Evolutionary conservation across 2,797 vertebrate species (phyloP), one percentile per base, ranked within the genome.

Genomic region (Sebastes paucispinis): DNA sequence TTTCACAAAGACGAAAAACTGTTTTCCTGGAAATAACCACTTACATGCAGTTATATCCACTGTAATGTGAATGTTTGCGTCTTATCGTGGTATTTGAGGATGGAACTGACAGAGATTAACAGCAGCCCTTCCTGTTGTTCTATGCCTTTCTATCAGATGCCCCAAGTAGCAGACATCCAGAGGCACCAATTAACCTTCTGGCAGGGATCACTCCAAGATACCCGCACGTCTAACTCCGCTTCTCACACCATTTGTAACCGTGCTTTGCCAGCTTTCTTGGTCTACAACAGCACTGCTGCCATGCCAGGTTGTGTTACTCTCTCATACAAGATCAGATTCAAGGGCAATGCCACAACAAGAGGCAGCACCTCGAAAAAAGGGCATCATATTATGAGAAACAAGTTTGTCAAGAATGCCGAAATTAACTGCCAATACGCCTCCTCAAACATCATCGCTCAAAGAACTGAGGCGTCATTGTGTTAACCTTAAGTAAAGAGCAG

Each of bases 161-260:
- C 89, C 90, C 32, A 54, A 91, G 90, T 68, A 80, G 85, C 90
- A 86, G 84, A 90, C 89, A 91, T 93, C 92, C 91, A 93, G 87
- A 91, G 89, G 92, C 92, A 90, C 89, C 93, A 93, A 95, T 95
- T 94, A 94, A 94, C 92, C 93, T 94, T 90, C 86, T 89, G 89
- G 90, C 91, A 87, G 88, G 90, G 89, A 92, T 93, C 90, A 88
- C 75, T 92, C 87, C 36, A n/a, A 92, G 89, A 93, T 87, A 91
- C 79, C 75, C 29, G 24, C 88, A 83, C 67, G 90, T 90, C 93
- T 84, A 57, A 85, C 89, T 90, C 85, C 10, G 82, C 84, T 84
- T 85, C 82, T 81, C 87, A 66, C 78, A 78, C 77, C 85, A 86
- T 93, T 93, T 93, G 88, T 92, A 93, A 91, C 83, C 67, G 72